Base-by-base conservation (phyloP, 1,140 invertebrate species). In the Drosophila ananassae region DNA sequence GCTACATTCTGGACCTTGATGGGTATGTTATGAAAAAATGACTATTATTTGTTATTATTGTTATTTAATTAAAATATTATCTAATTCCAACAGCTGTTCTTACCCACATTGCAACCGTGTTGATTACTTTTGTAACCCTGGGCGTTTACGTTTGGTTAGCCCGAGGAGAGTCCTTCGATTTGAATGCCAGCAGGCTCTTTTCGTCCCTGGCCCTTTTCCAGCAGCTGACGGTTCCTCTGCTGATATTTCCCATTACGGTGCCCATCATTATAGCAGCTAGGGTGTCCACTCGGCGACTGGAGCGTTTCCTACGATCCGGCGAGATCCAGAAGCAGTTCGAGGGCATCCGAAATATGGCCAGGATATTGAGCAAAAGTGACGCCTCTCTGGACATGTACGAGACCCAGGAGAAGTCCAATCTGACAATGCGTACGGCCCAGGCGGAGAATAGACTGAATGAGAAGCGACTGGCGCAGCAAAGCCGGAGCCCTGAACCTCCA, bases 161-260 rank as follows among this genome's bases (percentile, higher is more conserved):
- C 2, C 54, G 76, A 2, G 64, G 79, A 3, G 60, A 71, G 7
- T 46, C 41, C 0, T 52, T 56, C 54, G 92, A 94, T 46, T 92
- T 97, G 41, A 94, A 94, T 54, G 94, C 96, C 53, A 94, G 95
- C 7, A 94, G 95, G 73, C 94, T 96, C 46, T 97, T 97, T 89
- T 94, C 96, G 21, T 95, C 95, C 12, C 84, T 97, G 52, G 96
- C 96, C 1, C 93, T 97, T 6, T 96, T 97, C 90, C 96, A 96
- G 79, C 96, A 97, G 81, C 92, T 97, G 2, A 96, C 95, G 0
- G 95, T 97, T 0, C 96, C 96, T 10, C 92, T 97, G 17, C 94
- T 96, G 69, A 96, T 97, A 51, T 95, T 97, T 71, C 96, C 96
- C 1, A 94, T 96, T 53, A 96, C 95, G 3, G 94, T 97, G 24